Percentiles rank a stretch among this genome's conserved stretches.
Evolutionary conservation across 2,888 invertebrate species (phyloP).

Genomic region (Aporophyla lueneburgensis): DNA sequence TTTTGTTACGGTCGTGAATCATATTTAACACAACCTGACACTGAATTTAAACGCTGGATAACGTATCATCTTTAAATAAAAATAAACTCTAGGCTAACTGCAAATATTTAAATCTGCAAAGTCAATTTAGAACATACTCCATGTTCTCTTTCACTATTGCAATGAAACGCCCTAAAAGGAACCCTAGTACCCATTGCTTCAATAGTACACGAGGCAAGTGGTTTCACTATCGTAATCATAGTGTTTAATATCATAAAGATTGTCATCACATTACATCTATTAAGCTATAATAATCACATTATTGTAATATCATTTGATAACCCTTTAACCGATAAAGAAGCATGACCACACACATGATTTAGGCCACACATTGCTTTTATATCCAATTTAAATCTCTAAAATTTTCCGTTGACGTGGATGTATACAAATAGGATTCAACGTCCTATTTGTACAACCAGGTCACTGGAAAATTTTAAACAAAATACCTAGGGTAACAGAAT

Average conservation of each 20-base stretch:
- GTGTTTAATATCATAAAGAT: not conserved
- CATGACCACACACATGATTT: not conserved
- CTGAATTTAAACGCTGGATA: no score
- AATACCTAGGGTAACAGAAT: slow-evolving; percentile 2
- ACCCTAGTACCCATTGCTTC: not conserved
- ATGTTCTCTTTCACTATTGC: no score
- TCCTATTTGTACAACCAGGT: no score
- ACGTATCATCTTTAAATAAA: not conserved
- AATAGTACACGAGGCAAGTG: not conserved
- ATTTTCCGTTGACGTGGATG: not conserved
- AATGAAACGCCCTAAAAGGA: not conserved
- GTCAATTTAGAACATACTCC: not conserved
- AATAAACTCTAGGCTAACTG: not conserved
- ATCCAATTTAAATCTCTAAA: not conserved
- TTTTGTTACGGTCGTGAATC: no score
- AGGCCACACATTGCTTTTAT: not conserved
- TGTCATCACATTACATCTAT: not conserved
- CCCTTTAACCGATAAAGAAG: not conserved
- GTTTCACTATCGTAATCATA: not conserved
- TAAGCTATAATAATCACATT: not conserved
- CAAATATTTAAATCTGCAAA: not conserved
- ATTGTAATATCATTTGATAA: not conserved
- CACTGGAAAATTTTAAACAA: no score
- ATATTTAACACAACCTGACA: no score
- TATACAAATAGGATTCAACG: no score